Evolutionary conservation across 2,113 vertebrate species (phyloP).

Genomic region (Saiga tatarica): DNA sequence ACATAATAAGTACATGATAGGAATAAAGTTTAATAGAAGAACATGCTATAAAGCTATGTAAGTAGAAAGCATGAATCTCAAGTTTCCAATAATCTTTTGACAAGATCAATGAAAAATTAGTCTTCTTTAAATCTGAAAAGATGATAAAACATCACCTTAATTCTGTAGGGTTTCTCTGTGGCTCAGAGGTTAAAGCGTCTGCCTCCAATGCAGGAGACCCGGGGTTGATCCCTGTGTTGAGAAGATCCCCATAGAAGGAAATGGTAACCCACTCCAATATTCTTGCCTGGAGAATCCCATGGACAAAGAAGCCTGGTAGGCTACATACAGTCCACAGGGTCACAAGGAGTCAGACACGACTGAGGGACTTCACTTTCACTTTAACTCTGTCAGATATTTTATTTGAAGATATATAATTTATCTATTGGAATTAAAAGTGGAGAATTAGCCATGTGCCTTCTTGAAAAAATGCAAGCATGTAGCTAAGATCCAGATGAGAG

Average conservation of each 20-base stretch:
- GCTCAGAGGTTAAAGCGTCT: too few relatives aligned
- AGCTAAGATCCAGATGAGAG: background rate
- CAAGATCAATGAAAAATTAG: constrained; percentile 3
- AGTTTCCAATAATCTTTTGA: background rate
- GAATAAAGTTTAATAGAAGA: background rate
- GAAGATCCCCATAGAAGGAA: too few relatives aligned
- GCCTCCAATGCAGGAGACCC: too few relatives aligned
- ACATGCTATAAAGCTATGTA: background rate
- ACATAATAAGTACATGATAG: background rate
- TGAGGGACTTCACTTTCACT: too few relatives aligned
- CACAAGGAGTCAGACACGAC: too few relatives aligned
- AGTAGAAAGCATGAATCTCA: background rate
- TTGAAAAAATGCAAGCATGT: background rate
- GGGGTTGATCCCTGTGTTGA: too few relatives aligned
- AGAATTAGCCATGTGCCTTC: background rate
- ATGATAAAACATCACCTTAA: background rate
- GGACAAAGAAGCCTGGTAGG: too few relatives aligned
- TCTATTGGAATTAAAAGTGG: background rate
- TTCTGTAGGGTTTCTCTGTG: too few relatives aligned
- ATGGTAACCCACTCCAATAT: too few relatives aligned
- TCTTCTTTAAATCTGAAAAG: background rate
- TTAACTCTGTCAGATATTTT: background rate
- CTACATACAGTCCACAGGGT: too few relatives aligned
- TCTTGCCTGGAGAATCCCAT: too few relatives aligned
- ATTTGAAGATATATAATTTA: background rate